Base-by-base conservation (phyloP, 2,113 vertebrate species). In the Trematocara unimaculatum region DNA sequence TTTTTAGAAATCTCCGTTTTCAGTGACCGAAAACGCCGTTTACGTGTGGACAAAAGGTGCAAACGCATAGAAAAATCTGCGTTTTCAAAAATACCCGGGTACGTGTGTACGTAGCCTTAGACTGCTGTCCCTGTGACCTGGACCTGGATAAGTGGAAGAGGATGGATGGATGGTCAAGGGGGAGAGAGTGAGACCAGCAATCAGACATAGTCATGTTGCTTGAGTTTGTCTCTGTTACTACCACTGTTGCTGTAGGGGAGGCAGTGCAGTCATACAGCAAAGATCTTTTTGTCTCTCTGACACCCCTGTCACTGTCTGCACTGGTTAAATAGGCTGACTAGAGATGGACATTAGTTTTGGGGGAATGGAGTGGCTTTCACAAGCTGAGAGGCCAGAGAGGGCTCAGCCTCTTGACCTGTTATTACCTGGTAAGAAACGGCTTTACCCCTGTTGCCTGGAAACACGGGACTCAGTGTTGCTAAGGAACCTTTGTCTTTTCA, bases 371-470 rank as follows among this genome's bases (percentile, higher is more conserved):
- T 20, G 80, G 67, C 60, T 85, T 86, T 90, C 77, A 54, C 88
- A 83, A 70, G 87, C 90, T 47, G 67, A 83, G 74, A 91, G 94
- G 87, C 84, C 87, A 67, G 6, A 4, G 17, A 88, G 88, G 83
- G 80, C 88, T 81, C 77, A 87, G 84, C 84, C 86, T 89, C 83
- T 91, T 94, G 91, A 94, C 92, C 90, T 81, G 85, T 94, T 92
- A 90, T 93, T 94, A 94, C 87, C 82, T 83, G 56, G 40, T 87
- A 86, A 93, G 93, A 89, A 89, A 93, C 91, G 82, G 38, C 86
- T 91, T 90, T 85, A 35, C 56, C 82, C 84, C 77, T 54, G 88
- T 94, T 94, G 93, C 90, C 88, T 94, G 58, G 94, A 91, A 92
- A 95, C 92, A 85, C 74, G 10, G 49, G 82, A 58, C 64, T 90